These are phyloP conservation scores for Xyrichtys novacula DNA, from an alignment of 2,797 vertebrate species.

Conservation along the genomic window DNA sequence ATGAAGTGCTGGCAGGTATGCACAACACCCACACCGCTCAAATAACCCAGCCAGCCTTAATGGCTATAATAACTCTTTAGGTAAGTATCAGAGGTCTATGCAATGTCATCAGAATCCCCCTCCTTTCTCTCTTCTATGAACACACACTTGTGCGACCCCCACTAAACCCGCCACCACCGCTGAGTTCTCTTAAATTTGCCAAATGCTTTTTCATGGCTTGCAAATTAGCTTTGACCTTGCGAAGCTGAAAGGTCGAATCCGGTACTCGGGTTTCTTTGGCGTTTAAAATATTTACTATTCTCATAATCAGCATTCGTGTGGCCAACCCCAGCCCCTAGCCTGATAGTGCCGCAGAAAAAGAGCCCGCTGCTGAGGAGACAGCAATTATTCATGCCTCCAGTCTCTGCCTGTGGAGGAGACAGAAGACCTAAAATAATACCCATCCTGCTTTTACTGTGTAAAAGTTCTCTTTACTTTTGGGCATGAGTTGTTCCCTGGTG, in stretches of 20 bases:
- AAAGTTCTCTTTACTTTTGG: conserved; percentile 53
- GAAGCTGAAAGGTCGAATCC: conserved; percentile 79
- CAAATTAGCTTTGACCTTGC: conserved; percentile 85
- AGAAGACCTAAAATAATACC: conserved; percentile 64
- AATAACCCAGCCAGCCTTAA: conserved; percentile 74
- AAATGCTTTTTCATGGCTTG: conserved; percentile 80
- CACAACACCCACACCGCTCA: conserved; percentile 62
- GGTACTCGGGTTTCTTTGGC: conserved; percentile 73
- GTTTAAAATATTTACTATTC: conserved; percentile 85
- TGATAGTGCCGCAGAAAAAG: conserved; percentile 60
- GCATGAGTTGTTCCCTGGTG: conserved; percentile 50
- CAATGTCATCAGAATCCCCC: conserved; percentile 75
- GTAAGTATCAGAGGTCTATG: conserved; percentile 79
- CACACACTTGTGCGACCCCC: conserved; percentile 19
- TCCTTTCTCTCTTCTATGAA: not conserved
- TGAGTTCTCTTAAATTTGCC: conserved; percentile 72
- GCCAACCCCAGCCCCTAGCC: conserved; percentile 61
- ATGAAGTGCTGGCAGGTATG: conserved; percentile 76
- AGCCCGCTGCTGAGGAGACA: conserved; percentile 67
- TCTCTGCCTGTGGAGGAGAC: conserved; percentile 71
- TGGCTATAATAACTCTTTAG: conserved; percentile 83
- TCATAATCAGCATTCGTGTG: conserved; percentile 76
- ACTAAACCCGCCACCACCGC: conserved; percentile 18
- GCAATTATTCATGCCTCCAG: conserved; percentile 82
- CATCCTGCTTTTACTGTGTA: conserved; percentile 34